Conservation (phyloP, 2,113 vertebrate species). For the Piprites chloris region DNA sequence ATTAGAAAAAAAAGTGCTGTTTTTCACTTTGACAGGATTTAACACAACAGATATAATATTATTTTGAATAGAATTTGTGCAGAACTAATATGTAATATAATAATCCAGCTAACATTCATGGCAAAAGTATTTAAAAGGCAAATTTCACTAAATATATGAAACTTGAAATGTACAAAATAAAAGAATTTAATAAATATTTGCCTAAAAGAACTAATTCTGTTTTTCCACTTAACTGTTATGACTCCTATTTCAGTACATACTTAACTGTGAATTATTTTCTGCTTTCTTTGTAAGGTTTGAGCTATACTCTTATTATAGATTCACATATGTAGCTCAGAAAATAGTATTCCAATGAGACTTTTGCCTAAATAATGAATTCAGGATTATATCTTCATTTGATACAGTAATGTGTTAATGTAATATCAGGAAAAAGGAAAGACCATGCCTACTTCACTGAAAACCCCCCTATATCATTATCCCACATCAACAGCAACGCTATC, state of each 20-base stretch:
- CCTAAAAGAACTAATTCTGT: neutral
- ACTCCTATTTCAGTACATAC: neutral
- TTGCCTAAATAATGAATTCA: neutral
- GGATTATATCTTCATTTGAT: neutral
- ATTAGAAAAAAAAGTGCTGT: neutral
- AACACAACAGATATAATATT: neutral
- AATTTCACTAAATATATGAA: neutral
- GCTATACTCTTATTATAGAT: neutral
- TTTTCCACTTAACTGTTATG: neutral
- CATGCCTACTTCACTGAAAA: neutral
- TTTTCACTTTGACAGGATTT: neutral
- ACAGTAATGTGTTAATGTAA: neutral
- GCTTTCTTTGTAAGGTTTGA: neutral
- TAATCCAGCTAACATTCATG: neutral
- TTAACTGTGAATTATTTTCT: neutral
- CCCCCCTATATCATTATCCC: rapidly evolving
- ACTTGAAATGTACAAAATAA: neutral
- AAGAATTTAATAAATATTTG: neutral
- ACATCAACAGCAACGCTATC: neutral
- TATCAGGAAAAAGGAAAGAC: neutral
- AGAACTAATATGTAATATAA: neutral
- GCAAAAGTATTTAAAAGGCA: neutral
- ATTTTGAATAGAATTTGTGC: neutral
- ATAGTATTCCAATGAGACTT: neutral
- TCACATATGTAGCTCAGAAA: neutral